Evolutionary conservation across 1,140 invertebrate genomes (phyloP).

Genomic region (Sinella curviseta): DNA sequence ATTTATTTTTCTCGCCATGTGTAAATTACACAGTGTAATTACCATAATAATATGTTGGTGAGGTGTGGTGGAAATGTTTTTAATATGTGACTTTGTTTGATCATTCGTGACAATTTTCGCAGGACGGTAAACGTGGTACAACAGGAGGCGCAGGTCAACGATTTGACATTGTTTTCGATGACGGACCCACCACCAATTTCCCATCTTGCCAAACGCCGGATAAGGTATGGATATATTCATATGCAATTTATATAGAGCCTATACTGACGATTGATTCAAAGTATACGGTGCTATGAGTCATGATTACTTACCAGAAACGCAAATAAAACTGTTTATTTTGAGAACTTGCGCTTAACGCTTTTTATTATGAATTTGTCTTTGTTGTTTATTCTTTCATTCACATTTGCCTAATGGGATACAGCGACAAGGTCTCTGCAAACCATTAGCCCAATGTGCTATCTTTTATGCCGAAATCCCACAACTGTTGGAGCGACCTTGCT

Average conservation of each 20-base stretch:
- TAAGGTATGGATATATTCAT: conserved; percentile 28
- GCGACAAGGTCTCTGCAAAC: conserved; percentile 53
- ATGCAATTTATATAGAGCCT: background rate
- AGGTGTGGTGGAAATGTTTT: background rate
- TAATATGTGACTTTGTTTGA: background rate
- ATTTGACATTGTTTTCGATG: conserved; percentile 46
- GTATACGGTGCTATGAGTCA: too few species aligned
- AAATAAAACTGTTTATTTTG: background rate
- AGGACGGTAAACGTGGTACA: background rate
- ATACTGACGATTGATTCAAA: too few species aligned
- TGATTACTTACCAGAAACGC: too few species aligned
- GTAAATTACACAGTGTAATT: too few species aligned
- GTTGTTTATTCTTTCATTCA: background rate
- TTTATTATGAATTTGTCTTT: background rate
- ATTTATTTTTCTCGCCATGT: too few species aligned
- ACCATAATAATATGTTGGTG: too few species aligned
- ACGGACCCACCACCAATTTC: conserved; percentile 19
- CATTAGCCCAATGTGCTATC: conserved; percentile 56
- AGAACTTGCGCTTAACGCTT: background rate
- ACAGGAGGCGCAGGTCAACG: background rate
- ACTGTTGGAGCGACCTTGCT: conserved; percentile 56
- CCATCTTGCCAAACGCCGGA: conserved; percentile 40
- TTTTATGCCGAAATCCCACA: conserved; percentile 58
- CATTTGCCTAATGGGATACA: conserved; percentile 11
- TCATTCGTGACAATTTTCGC: background rate